Percentiles rank a stretch among this genome's conserved stretches.
Evolutionary conservation across 2,113 vertebrate genomes (phyloP).

Genomic region (Macaca mulatta): DNA sequence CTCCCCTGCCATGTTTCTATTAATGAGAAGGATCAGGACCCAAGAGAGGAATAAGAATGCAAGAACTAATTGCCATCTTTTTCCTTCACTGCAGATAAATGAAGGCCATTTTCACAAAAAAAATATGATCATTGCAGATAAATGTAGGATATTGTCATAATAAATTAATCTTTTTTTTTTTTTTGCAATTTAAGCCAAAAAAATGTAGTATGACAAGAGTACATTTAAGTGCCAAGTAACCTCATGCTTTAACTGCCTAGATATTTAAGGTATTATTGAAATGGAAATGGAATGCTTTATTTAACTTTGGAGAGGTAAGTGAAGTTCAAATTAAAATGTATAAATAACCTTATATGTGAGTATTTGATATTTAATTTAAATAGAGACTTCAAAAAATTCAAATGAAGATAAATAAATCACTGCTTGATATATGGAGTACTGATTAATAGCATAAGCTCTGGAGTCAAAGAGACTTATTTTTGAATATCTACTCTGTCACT

Average conservation of each 20-base stretch:
- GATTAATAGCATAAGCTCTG: not conserved
- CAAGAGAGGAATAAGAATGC: not conserved
- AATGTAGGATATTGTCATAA: not conserved
- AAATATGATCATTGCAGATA: not conserved
- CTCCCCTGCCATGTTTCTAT: not conserved
- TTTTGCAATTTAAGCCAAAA: slow-evolving; percentile 24
- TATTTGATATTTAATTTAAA: slow-evolving; percentile 40
- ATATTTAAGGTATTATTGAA: slow-evolving; percentile 12
- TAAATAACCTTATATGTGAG: not conserved
- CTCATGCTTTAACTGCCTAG: not conserved
- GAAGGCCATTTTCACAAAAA: not conserved
- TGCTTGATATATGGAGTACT: not conserved
- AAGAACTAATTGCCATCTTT: not conserved
- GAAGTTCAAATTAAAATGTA: slow-evolving; percentile 40
- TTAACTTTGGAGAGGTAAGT: not conserved
- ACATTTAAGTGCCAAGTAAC: slow-evolving; percentile 27
- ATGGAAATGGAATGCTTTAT: not conserved
- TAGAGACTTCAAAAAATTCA: not conserved
- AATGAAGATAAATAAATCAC: slow-evolving; percentile 30
- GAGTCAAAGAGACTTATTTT: not conserved
- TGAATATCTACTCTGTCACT: not conserved
- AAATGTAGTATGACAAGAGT: not conserved
- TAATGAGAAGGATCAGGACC: not conserved
- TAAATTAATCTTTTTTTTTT: not conserved
- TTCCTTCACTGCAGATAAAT: not conserved